Evolutionary conservation across 2,113 vertebrate species (phyloP), one percentile per base, ranked within the genome.

Genomic region (Capreolus pygargus): DNA sequence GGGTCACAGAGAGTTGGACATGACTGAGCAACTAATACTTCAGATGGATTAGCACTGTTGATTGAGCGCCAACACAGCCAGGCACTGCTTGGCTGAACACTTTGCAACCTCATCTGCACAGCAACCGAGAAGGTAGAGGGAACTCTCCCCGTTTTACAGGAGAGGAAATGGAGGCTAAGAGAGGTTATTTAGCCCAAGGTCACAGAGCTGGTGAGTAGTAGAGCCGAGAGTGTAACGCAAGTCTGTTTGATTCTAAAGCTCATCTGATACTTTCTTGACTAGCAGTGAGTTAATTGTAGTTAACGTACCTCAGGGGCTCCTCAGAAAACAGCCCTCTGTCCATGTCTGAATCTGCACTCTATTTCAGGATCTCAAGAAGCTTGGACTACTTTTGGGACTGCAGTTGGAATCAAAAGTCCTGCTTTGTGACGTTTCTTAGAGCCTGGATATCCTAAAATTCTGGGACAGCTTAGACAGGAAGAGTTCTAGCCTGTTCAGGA

Each of bases 91-190:
- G 6, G 52, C 52, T 57, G 39, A 50, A 55, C 21, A 36, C 52
- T 55, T 54, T 8, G n/a, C 78, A 50, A 5, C 15, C 57, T 85
- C 21, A 10, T 52, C 58, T 33, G 78, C 47, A 1, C 0, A 25
- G 50, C 25, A 54, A 82, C 21, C 33, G 10, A 28, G 4, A 86
- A 43, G 13, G 15, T 16, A 61, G 58, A 23, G 28, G 50, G 7
- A 45, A 8, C 84, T 23, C n/a, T 61, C 14, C 45, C 45, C 70
- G 61, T 74, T 92, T 96, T 60, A 95, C 74, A 78, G 96, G n/a
- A 19, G 67, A 78, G 76, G 23, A 88, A 91, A 28, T 30, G 15
- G 96, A 94, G n/a, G 70, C 43, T 1, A 5, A 19, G 64, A 70
- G 83, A 60, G 25, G 5, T 70, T 67, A 23, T 28, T 52, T 61